These are phyloP conservation scores for Drosophila guanche DNA, from an alignment of 1,140 invertebrate genomes.

Conservation along the genomic window DNA sequence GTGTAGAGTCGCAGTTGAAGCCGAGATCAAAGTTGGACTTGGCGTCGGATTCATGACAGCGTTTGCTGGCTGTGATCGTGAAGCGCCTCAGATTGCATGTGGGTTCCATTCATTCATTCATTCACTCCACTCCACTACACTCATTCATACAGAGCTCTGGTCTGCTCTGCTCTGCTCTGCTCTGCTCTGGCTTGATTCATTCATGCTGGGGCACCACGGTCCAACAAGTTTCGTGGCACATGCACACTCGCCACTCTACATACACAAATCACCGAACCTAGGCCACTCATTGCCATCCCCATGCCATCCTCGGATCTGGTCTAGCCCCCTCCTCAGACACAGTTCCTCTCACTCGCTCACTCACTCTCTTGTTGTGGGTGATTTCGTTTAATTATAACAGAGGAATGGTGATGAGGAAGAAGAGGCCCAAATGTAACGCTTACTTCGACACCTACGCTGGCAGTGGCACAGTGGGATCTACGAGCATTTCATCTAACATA, in stretches of 20 bases:
- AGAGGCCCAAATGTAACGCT: constrained; percentile 48
- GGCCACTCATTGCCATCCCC: not conserved
- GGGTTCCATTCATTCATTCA: constrained; percentile 38
- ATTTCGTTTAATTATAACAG: constrained; percentile 57
- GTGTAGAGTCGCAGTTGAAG: not conserved
- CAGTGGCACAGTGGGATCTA: not conserved
- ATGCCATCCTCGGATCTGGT: not conserved
- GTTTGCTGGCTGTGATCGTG: too few species aligned
- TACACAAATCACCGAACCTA: constrained; percentile 32
- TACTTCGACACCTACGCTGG: constrained; percentile 35
- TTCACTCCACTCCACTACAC: constrained; percentile 1
- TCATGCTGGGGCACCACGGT: constrained; percentile 47
- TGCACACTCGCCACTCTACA: constrained; percentile 27
- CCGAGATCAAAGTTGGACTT: too few species aligned
- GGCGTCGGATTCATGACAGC: too few species aligned
- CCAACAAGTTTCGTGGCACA: constrained; percentile 59
- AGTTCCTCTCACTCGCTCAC: constrained; percentile 4
- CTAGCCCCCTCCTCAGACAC: constrained; percentile 3
- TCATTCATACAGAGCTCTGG: constrained; percentile 12
- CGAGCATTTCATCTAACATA: too few species aligned
- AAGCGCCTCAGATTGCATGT: constrained; percentile 38
- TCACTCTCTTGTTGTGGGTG: constrained; percentile 44
- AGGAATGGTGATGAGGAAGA: constrained; percentile 16
- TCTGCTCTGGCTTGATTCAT: constrained; percentile 23
- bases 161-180: too few species aligned